A percentile compares a stretch with the other conserved stretches of the same genome.
phyloP scores from a whole-genome alignment of 2,113 vertebrate species.

The Prietella phreatophila region DNA sequence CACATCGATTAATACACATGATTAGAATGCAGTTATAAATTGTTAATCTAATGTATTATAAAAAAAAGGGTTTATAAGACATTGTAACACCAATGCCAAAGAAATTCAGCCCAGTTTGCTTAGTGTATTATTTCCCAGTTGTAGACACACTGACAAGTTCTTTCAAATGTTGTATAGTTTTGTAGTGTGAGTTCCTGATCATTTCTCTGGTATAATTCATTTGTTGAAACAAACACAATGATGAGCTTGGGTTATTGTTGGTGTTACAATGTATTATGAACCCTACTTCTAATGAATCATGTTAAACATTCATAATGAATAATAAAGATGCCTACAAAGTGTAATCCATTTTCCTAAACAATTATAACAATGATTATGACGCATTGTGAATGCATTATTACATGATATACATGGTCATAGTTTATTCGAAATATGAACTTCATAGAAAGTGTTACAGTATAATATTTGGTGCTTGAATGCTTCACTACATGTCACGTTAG shows the following conservation, averaged over 20 bases:
- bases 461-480: background rate
- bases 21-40: background rate
- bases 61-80: too few species aligned
- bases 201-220: too few species aligned
- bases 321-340: background rate
- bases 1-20: background rate
- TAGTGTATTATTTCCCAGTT: background rate
- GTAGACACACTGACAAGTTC: background rate
- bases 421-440: background rate
- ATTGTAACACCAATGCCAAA: too few species aligned
- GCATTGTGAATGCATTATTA: background rate
- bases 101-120: too few species aligned
- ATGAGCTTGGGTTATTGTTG: background rate
- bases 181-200: too few species aligned
- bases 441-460: background rate
- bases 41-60: too few species aligned
- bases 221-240: background rate
- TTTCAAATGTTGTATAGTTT: background rate
- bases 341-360: background rate
- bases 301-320: background rate
- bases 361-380: background rate
- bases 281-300: background rate
- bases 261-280: background rate
- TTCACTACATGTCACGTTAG: background rate
- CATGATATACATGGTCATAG: background rate